Conservation (phyloP, 2,888 invertebrate genomes). For the Neoscelio sp. region DNA sequence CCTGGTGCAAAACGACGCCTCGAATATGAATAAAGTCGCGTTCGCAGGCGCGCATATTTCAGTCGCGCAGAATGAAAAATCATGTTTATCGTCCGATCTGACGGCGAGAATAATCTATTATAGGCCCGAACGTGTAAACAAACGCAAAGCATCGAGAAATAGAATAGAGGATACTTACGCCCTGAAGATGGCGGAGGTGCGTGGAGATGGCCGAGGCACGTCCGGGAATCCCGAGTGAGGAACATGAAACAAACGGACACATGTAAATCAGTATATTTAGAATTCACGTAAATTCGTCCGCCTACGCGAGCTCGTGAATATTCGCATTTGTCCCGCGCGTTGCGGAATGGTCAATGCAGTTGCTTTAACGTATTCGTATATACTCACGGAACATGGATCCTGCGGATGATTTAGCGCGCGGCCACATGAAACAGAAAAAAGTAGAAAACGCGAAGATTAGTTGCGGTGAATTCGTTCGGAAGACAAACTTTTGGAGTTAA, state of each 20-base stretch:
- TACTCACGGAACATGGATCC: conserved; percentile 83
- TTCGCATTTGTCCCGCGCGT: conserved; percentile 60
- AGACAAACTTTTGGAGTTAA: too few relatives aligned
- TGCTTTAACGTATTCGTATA: conserved; percentile 41
- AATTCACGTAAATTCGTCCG: conserved; percentile 70
- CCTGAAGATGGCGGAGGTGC: conserved; percentile 70
- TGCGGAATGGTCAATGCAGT: conserved; percentile 49
- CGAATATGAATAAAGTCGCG: conserved; percentile 67
- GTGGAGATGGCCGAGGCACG: conserved; percentile 48
- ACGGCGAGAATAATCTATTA: conserved; percentile 64
- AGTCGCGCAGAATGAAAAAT: conserved; percentile 63
- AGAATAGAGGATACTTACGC: conserved; percentile 72
- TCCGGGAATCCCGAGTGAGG: conserved; percentile 54
- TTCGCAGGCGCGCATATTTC: conserved; percentile 54
- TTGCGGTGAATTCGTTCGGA: conserved; percentile 11
- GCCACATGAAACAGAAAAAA: conserved; percentile 78
- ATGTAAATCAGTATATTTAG: conserved; percentile 68
- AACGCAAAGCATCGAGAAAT: conserved; percentile 51
- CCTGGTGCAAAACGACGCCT: conserved; percentile 61
- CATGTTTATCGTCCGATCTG: conserved; percentile 65
- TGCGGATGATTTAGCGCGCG: conserved; percentile 67
- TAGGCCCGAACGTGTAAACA: conserved; percentile 63
- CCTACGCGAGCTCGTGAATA: conserved; percentile 65
- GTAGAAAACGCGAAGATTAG: conserved; percentile 14
- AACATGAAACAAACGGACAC: conserved; percentile 69